These are phyloP conservation scores for Drepana arcuata DNA, from an alignment of 1,140 invertebrate species.

Conservation along the genomic window DNA sequence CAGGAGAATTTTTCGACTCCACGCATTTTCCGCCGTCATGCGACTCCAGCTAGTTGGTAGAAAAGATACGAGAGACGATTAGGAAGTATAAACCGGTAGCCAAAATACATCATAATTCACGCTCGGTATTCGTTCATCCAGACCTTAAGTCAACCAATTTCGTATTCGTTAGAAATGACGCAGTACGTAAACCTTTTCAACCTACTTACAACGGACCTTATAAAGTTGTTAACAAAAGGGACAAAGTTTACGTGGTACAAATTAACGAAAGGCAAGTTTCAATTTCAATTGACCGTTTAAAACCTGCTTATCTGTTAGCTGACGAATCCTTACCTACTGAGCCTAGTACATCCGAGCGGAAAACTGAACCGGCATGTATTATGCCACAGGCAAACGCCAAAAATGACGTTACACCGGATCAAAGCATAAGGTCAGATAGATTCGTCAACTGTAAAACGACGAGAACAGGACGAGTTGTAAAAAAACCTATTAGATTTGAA, in stretches of 20 bases:
- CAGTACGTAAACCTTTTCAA: too few relatives aligned
- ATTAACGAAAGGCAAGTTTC: not conserved
- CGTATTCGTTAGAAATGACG: not conserved
- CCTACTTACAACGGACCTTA: not conserved
- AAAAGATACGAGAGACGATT: not conserved
- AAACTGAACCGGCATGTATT: too few relatives aligned
- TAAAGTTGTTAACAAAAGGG: not conserved
- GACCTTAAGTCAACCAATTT: not conserved
- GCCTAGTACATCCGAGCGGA: too few relatives aligned
- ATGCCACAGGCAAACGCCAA: too few relatives aligned
- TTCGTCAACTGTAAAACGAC: too few relatives aligned
- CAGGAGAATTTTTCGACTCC: constrained; percentile 1
- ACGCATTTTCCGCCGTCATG: not conserved
- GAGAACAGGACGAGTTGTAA: too few relatives aligned
- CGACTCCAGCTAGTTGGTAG: not conserved
- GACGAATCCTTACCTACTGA: too few relatives aligned
- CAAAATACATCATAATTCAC: not conserved
- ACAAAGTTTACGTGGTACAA: not conserved
- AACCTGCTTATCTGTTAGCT: too few relatives aligned
- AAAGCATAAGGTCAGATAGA: too few relatives aligned
- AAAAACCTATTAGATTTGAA: too few relatives aligned
- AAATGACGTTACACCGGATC: too few relatives aligned
- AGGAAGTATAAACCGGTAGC: not conserved
- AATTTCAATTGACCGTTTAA: not conserved
- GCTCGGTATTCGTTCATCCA: not conserved